Evolutionary conservation across 1,140 invertebrate species (phyloP).

Genomic region (Pseudomyrmex sp.): DNA sequence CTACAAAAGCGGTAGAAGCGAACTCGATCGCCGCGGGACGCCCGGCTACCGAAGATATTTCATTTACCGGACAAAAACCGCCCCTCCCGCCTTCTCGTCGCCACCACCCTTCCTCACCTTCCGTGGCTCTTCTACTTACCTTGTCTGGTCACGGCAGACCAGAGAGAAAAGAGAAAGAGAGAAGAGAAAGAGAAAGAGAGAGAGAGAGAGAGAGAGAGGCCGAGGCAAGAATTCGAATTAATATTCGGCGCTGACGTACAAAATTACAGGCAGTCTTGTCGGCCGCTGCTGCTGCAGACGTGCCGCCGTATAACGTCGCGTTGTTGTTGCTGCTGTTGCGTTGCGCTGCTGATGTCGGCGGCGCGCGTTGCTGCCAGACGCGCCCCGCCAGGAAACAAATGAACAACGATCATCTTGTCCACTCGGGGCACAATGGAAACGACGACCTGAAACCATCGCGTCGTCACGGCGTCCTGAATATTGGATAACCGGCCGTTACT

Average conservation of each 20-base stretch:
- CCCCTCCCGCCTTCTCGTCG: slow-evolving; percentile 22
- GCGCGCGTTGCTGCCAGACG: slow-evolving; percentile 41
- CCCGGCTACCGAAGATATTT: slow-evolving; percentile 83
- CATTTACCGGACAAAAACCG: slow-evolving; percentile 82
- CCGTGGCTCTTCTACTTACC: slow-evolving; percentile 37
- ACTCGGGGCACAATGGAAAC: slow-evolving; percentile 79
- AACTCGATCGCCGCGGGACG: slow-evolving; percentile 80
- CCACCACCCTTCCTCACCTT: slow-evolving; percentile 3
- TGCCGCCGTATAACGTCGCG: slow-evolving; percentile 26
- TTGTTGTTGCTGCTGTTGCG: slow-evolving; percentile 29
- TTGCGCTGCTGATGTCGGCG: slow-evolving; percentile 44
- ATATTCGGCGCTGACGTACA: slow-evolving; percentile 85
- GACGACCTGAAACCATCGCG: slow-evolving; percentile 61
- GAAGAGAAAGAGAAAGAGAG: too few species aligned
- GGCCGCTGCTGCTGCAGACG: slow-evolving; percentile 48
- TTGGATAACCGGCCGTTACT: slow-evolving; percentile 67
- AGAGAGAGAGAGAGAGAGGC: neutral
- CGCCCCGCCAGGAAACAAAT: slow-evolving; percentile 83
- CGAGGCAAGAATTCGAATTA: slow-evolving; percentile 84
- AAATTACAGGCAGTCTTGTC: slow-evolving; percentile 81
- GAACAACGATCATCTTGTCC: slow-evolving; percentile 82
- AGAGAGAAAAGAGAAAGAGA: neutral
- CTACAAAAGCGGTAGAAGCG: slow-evolving; percentile 81
- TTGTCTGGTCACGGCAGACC: slow-evolving; percentile 55
- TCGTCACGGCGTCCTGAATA: slow-evolving; percentile 61